Base-by-base conservation (phyloP, 2,113 vertebrate genomes). In the Regulus satrapa region DNA sequence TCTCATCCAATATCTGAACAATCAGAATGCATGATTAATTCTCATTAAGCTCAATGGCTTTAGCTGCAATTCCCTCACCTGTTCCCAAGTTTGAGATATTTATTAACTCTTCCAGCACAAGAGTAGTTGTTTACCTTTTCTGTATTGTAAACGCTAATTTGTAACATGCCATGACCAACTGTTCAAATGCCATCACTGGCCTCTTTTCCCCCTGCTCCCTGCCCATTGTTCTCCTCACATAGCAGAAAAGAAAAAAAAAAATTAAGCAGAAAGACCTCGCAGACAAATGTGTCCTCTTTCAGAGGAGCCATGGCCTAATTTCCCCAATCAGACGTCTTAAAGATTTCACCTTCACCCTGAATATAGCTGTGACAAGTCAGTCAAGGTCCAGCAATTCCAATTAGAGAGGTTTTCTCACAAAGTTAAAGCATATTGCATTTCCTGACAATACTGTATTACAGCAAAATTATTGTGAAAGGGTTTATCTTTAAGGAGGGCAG, bases 311-410 rank as follows among this genome's bases (percentile, higher is more conserved):
- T 45, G 41, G 64, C 95, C 94, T 96, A 97, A 95, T 97, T 96
- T 97, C 94, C 64, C 93, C 32, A 45, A 96, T 93, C 74, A 94
- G 75, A 73, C 76, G 92, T 96, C 92, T 96, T 88, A 91, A 90
- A 97, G 81, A 94, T 96, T 97, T 97, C 78, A 95, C 95, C 89
- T 96, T 98, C 84, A 90, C 94, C 88, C 89, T 94, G 76, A 97
- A 95, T 92, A 73, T 59, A 96, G 88, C 87, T 91, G 87, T 97
- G 97, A 97, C 93, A 97, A 97, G 94, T 81, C 49, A 94, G 97
- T 97, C 95, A 98, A 95, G 98, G 97, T 98, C 96, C 93, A 97
- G 26, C 2, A 81, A 97, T 98, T 98, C 98, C 98, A 98, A 98
- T 98, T 98, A 98, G 95, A 97, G 84, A 85, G 69, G 85, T 95